A percentile compares a stretch with the other conserved stretches of the same genome.
phyloP scores from a whole-genome alignment of 1,140 invertebrate genomes.

The Cataglyphis hispanica region DNA sequence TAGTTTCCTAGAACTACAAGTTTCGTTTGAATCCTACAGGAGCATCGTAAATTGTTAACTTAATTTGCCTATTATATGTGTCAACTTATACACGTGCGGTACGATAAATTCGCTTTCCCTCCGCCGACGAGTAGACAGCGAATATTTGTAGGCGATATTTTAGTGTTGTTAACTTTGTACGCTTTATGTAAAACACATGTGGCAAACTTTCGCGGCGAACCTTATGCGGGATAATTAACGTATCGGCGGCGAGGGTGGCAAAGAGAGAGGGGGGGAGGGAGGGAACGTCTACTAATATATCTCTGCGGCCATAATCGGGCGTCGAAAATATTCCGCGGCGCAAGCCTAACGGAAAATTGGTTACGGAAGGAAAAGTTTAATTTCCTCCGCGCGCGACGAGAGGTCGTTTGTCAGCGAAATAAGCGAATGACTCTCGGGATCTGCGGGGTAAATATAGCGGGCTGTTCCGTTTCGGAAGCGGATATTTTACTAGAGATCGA shows the following conservation, averaged over 20 bases:
- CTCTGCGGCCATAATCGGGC: slow-evolving; percentile 19
- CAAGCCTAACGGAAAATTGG: slow-evolving; percentile 54
- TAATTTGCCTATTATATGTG: slow-evolving; percentile 1
- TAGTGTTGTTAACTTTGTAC: slow-evolving; percentile 23
- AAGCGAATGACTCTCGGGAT: slow-evolving; percentile 32
- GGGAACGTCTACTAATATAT: slow-evolving; percentile 6
- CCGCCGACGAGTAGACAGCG: background rate
- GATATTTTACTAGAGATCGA: slow-evolving; percentile 30
- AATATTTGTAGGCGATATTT: slow-evolving; percentile 37
- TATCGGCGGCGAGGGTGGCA: background rate
- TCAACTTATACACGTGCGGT: slow-evolving; percentile 13
- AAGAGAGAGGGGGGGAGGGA: background rate
- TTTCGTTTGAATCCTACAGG: slow-evolving; percentile 1
- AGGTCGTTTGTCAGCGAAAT: slow-evolving; percentile 44
- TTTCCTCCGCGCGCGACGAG: slow-evolving; percentile 24
- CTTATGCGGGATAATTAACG: slow-evolving; percentile 51
- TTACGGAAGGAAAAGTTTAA: slow-evolving; percentile 55
- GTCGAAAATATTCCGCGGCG: slow-evolving; percentile 46
- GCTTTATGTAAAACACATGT: slow-evolving; percentile 3
- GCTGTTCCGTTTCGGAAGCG: slow-evolving; percentile 9
- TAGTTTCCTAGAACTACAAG: slow-evolving; percentile 9
- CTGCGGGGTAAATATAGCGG: slow-evolving; percentile 41
- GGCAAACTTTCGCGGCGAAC: slow-evolving; percentile 29
- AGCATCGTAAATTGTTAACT: slow-evolving; percentile 33
- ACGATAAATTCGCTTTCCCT: slow-evolving; percentile 32